Evolutionary conservation across 2,113 vertebrate species (phyloP).

Genomic region (Poeciliopsis retropinna): DNA sequence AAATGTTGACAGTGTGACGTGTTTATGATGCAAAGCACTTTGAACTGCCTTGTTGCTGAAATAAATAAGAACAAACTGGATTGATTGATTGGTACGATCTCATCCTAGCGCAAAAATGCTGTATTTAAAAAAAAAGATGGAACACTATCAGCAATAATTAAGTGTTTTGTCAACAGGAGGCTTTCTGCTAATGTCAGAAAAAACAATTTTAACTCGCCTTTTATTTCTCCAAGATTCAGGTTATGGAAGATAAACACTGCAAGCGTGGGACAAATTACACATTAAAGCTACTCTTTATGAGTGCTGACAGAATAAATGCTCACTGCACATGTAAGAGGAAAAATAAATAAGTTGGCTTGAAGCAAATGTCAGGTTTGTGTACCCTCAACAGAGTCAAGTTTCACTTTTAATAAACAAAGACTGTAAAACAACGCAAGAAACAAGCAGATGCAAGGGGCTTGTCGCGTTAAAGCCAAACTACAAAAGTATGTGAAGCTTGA

Average conservation of each 20-base stretch:
- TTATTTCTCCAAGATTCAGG: slow-evolving; percentile 45
- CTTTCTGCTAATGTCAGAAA: not conserved
- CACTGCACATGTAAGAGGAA: slow-evolving; percentile 46
- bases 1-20: too few relatives aligned
- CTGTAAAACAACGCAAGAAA: not conserved
- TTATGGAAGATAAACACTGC: slow-evolving; percentile 45
- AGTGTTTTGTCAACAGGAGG: not conserved
- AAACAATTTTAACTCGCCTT: not conserved
- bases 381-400: slow-evolving; percentile 32
- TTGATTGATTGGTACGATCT: too few relatives aligned
- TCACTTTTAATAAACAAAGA: slow-evolving; percentile 58
- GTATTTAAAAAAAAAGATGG: too few relatives aligned
- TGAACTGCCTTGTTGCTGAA: too few relatives aligned
- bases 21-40: too few relatives aligned
- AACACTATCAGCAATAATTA: not conserved
- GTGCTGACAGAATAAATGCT: slow-evolving; percentile 50
- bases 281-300: slow-evolving; percentile 50
- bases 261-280: slow-evolving; percentile 53
- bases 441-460: not conserved
- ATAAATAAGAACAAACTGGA: too few relatives aligned
- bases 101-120: too few relatives aligned
- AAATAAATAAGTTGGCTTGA: slow-evolving; percentile 29
- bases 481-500: not conserved
- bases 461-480: not conserved
- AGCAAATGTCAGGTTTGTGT: slow-evolving; percentile 41